Conservation (phyloP, 2,113 vertebrate species). For the Toxostoma redivivum region DNA sequence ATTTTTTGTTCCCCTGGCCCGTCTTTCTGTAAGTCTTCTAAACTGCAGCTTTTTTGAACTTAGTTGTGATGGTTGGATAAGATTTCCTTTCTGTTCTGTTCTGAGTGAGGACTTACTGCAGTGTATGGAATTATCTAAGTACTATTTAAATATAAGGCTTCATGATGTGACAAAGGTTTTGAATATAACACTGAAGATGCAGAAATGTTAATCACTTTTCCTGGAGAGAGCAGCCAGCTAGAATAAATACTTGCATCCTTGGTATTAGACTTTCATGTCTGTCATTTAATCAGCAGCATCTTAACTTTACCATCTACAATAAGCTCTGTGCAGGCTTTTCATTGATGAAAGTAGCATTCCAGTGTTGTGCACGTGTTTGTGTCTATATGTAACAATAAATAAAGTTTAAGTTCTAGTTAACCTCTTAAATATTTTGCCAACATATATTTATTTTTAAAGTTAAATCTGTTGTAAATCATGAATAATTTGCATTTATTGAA, state of each 20-base stretch:
- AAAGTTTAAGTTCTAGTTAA: neutral
- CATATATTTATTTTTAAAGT: neutral
- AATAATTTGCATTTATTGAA: neutral
- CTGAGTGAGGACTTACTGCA: neutral
- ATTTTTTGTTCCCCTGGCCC: neutral
- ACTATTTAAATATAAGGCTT: neutral
- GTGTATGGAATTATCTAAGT: neutral
- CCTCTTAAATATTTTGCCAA: neutral
- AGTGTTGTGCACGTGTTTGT: neutral
- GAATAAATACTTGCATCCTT: neutral
- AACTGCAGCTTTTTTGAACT: neutral
- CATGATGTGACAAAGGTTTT: neutral
- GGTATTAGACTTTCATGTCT: neutral
- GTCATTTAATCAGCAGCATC: neutral
- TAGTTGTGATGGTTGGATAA: neutral
- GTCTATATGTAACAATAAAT: neutral
- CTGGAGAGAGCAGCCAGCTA: neutral
- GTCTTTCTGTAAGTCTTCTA: neutral
- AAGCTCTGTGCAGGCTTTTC: neutral
- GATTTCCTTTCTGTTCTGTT: neutral
- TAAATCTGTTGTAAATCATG: neutral
- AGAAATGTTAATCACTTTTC: neutral
- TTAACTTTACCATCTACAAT: neutral
- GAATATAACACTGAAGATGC: neutral
- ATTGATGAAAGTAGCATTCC: neutral